Evolutionary conservation across 2,888 invertebrate species (phyloP).

Genomic region (Megastigmus dorsalis): DNA sequence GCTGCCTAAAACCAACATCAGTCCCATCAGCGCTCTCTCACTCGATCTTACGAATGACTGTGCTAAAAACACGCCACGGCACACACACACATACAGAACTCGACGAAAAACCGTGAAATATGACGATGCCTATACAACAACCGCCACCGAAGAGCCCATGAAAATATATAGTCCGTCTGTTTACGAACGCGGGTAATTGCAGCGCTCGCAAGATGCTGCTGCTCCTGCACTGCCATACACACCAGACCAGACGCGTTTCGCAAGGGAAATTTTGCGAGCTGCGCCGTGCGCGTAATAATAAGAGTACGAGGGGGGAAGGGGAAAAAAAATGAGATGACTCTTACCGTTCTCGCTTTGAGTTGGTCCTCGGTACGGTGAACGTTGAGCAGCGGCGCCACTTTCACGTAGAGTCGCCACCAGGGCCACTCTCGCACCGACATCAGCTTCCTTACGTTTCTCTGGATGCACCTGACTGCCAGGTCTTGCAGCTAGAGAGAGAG

Average conservation of each 20-base stretch:
- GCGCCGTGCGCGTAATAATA: neutral
- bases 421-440: conserved; percentile 95
- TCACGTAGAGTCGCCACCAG: conserved; percentile 96
- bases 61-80: too few species aligned
- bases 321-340: conserved; percentile 56
- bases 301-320: neutral
- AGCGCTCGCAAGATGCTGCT: neutral
- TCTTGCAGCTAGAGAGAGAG: conserved; percentile 83
- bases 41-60: too few species aligned
- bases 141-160: too few species aligned
- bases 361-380: conserved; percentile 96
- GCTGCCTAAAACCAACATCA: too few species aligned
- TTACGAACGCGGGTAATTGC: neutral
- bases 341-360: conserved; percentile 88
- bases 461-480: conserved; percentile 92
- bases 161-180: too few species aligned
- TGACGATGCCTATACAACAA: too few species aligned
- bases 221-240: neutral
- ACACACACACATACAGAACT: too few species aligned
- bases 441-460: conserved; percentile 94
- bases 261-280: neutral
- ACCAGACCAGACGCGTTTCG: neutral
- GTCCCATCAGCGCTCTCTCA: too few species aligned
- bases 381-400: conserved; percentile 93
- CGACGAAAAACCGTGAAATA: too few species aligned